Conservation (phyloP, 2,797 vertebrate species). For the Chrysocyon brachyurus region DNA sequence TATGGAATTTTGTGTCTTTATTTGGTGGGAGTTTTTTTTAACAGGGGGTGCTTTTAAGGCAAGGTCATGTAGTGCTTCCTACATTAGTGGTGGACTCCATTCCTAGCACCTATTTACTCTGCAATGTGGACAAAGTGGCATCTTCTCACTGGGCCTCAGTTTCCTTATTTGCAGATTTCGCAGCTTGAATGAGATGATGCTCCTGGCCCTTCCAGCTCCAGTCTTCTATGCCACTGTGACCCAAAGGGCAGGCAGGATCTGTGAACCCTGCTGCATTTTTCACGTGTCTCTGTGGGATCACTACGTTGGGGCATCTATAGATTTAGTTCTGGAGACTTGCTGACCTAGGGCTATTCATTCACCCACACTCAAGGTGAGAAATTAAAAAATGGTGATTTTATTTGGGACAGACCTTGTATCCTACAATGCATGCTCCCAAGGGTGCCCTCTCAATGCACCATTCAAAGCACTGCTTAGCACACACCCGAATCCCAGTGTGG, state of each 20-base stretch:
- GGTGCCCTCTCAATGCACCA: background rate
- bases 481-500: constrained; percentile 62
- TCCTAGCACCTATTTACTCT: background rate
- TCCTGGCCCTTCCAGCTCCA: background rate
- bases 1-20: background rate
- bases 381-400: constrained; percentile 46
- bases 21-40: background rate
- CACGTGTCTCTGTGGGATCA: background rate
- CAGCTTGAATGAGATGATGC: background rate
- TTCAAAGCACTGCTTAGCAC: constrained; percentile 68
- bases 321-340: background rate
- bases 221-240: background rate
- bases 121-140: background rate
- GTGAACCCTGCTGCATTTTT: background rate
- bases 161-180: background rate
- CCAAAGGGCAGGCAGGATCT: background rate
- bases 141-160: background rate
- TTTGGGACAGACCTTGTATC: constrained; percentile 38
- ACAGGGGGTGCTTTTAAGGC: background rate
- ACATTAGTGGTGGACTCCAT: background rate
- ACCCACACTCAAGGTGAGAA: background rate
- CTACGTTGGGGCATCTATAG: background rate
- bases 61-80: background rate
- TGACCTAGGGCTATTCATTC: background rate
- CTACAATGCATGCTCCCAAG: constrained; percentile 33